Conservation (phyloP, 2,113 vertebrate genomes). For the Turdus rufiventris region DNA sequence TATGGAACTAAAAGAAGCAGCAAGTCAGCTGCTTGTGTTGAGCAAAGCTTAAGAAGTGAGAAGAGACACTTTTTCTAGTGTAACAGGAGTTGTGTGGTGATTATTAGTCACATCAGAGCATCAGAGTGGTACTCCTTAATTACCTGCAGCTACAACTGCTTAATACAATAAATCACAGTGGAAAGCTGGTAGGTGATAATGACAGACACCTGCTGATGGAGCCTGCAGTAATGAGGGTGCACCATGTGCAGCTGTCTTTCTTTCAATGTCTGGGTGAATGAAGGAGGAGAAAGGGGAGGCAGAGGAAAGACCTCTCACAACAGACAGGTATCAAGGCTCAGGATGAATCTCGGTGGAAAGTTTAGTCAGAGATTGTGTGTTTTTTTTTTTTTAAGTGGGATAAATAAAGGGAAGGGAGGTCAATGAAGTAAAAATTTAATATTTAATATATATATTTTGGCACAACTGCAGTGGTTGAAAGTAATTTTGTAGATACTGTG, state of each 20-base stretch:
- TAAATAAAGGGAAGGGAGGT: not conserved
- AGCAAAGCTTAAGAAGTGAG: not conserved
- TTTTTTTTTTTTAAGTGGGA: not conserved
- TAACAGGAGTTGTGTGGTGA: not conserved
- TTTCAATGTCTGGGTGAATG: not conserved
- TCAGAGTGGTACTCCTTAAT: not conserved
- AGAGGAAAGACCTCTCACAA: not conserved
- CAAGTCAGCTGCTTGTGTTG: not conserved
- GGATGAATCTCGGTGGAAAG: not conserved
- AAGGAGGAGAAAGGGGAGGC: not conserved
- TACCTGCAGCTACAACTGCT: not conserved
- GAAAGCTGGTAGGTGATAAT: not conserved
- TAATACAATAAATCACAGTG: not conserved
- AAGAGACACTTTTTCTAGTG: not conserved
- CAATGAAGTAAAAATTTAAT: not conserved
- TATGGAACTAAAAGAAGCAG: not conserved
- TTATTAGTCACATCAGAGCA: not conserved
- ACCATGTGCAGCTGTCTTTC: not conserved
- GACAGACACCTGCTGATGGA: not conserved
- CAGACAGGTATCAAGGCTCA: not conserved
- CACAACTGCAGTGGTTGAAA: not conserved
- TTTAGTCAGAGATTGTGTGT: not conserved
- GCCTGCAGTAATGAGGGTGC: not conserved
- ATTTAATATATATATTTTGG: not conserved
- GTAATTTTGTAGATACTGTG: not conserved